Conservation (phyloP, 2,888 invertebrate genomes). For the Orchesella flavescens region DNA sequence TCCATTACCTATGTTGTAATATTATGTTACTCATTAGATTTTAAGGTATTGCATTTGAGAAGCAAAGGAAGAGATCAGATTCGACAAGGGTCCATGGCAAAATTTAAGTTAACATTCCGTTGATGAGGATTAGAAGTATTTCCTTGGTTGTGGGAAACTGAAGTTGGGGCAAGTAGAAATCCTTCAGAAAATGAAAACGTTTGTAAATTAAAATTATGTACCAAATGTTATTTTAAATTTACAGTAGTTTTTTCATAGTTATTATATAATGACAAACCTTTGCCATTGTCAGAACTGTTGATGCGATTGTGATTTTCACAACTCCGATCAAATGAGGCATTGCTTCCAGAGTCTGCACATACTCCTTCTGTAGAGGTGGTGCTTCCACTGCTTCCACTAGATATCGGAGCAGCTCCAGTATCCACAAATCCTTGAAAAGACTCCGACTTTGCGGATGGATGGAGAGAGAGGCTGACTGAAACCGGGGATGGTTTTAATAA, state of each 20-base stretch:
- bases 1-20: neutral
- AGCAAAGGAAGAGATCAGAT: constrained; percentile 56
- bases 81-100: constrained; percentile 56
- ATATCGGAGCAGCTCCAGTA: constrained; percentile 40
- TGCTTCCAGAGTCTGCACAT: constrained; percentile 28
- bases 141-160: constrained; percentile 34
- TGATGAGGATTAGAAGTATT: constrained; percentile 26
- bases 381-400: constrained; percentile 55
- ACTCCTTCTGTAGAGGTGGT: constrained; percentile 35
- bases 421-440: constrained; percentile 38
- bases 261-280: constrained; percentile 20
- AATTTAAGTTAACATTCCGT: constrained; percentile 26
- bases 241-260: neutral
- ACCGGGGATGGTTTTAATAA: constrained; percentile 51
- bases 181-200: constrained; percentile 10
- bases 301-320: constrained; percentile 36
- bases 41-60: neutral
- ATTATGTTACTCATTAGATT: neutral
- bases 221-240: neutral
- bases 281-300: constrained; percentile 30
- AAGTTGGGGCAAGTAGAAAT: constrained; percentile 23
- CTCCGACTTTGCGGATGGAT: constrained; percentile 31
- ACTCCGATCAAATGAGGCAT: constrained; percentile 15
- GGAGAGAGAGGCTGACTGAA: constrained; percentile 31
- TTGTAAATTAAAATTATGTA: neutral